A percentile compares a stretch with the other conserved stretches of the same genome.
phyloP scores from a whole-genome alignment of 2,113 vertebrate species.

The Neofelis nebulosa region DNA sequence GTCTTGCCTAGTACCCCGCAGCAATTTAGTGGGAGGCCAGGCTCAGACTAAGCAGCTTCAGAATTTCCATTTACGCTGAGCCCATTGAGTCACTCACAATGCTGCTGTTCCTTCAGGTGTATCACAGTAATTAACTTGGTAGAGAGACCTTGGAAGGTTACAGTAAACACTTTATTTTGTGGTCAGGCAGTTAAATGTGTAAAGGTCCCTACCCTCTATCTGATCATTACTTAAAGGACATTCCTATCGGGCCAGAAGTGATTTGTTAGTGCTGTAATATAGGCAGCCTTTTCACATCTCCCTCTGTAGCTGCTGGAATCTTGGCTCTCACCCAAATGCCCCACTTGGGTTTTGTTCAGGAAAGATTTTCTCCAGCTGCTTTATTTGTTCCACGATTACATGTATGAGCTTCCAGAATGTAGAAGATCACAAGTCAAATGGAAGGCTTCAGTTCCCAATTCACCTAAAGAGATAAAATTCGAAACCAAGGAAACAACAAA shows the following conservation, averaged over 20 bases:
- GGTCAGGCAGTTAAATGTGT: constrained; percentile 35
- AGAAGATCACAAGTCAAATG: constrained; percentile 73
- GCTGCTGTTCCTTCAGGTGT: background rate
- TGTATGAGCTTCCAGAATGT: constrained; percentile 72
- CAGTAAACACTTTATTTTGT: background rate
- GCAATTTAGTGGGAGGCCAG: background rate
- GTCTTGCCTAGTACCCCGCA: background rate
- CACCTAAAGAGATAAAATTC: constrained; percentile 59
- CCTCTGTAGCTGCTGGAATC: constrained; percentile 52
- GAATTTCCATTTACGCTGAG: background rate
- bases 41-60: background rate
- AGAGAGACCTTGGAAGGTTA: background rate
- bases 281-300: constrained; percentile 49
- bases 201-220: background rate
- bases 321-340: constrained; percentile 70
- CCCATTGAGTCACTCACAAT: background rate
- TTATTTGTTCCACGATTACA: constrained; percentile 77
- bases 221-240: constrained; percentile 45
- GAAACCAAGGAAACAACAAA: constrained; percentile 66
- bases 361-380: constrained; percentile 77
- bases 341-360: constrained; percentile 81
- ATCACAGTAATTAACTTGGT: background rate
- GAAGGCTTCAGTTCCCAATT: constrained; percentile 68
- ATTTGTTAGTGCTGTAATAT: background rate
- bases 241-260: constrained; percentile 23